Evolutionary conservation across 2,113 vertebrate genomes (phyloP).

Genomic region (Scopus umbretta): DNA sequence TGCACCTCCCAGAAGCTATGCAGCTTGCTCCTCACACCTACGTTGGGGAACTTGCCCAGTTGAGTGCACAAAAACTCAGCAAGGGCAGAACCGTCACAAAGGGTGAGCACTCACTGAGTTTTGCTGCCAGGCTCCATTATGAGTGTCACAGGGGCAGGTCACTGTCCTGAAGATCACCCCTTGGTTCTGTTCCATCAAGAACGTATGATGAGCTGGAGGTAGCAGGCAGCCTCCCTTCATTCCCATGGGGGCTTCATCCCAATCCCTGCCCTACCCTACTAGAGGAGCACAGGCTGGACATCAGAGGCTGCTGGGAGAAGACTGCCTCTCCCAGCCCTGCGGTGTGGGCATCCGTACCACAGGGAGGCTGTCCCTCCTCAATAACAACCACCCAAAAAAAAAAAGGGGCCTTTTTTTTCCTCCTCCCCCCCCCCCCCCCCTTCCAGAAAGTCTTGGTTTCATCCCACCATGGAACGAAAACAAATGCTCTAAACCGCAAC

Average conservation of each 20-base stretch:
- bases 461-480: slow-evolving; percentile 58
- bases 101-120: neutral
- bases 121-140: neutral
- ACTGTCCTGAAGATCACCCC: neutral
- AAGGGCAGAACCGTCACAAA: neutral
- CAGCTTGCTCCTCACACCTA: neutral
- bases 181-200: neutral
- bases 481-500: slow-evolving; percentile 61
- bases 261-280: neutral
- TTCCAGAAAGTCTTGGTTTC: slow-evolving; percentile 59
- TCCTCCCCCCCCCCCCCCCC: neutral
- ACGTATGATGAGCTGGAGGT: neutral
- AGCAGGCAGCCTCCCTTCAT: neutral
- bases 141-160: neutral
- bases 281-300: neutral
- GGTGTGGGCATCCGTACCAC: neutral
- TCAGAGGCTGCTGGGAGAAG: accelerated
- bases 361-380: neutral
- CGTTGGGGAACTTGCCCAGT: accelerated
- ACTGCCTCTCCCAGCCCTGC: neutral
- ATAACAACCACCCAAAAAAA: neutral
- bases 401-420: neutral
- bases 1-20: neutral
- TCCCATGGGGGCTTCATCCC: neutral
- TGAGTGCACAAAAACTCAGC: neutral